Conservation (phyloP, 2,113 vertebrate genomes). For the Nycticorax nycticorax region DNA sequence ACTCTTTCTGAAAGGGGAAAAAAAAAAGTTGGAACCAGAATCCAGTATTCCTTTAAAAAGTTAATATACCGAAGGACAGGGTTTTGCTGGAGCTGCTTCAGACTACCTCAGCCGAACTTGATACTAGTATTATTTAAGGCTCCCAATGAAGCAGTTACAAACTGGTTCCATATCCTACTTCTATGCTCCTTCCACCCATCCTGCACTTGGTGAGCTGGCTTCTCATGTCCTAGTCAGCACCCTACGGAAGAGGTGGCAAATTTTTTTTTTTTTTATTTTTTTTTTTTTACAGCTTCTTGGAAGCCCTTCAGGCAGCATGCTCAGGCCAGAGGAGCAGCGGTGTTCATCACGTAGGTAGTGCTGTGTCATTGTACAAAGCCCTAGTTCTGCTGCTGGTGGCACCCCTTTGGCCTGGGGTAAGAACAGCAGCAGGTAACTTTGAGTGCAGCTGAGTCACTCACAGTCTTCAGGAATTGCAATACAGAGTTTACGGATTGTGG, state of each 20-base stretch:
- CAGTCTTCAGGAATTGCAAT: not conserved
- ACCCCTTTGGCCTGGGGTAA: not conserved
- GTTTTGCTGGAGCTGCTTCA: not conserved
- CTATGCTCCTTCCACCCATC: not conserved
- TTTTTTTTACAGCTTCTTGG: not conserved
- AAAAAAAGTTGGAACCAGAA: not conserved
- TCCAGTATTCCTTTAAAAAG: not conserved
- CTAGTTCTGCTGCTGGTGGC: not conserved
- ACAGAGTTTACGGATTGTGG: not conserved
- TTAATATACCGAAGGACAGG: not conserved
- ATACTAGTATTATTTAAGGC: not conserved
- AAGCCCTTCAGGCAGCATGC: not conserved
- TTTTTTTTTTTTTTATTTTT: too few relatives aligned
- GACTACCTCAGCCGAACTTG: not conserved
- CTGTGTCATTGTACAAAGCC: not conserved
- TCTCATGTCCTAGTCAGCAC: not conserved
- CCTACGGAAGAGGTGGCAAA: not conserved
- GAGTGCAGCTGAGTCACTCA: not conserved
- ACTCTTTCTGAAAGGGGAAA: not conserved
- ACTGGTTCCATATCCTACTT: not conserved
- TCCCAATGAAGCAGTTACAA: not conserved
- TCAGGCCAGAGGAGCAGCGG: not conserved
- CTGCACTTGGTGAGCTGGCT: not conserved
- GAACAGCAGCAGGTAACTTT: not conserved
- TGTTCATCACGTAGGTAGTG: rapidly evolving